Conservation (phyloP, 2,888 invertebrate genomes). For the Agrypnus murinus region DNA sequence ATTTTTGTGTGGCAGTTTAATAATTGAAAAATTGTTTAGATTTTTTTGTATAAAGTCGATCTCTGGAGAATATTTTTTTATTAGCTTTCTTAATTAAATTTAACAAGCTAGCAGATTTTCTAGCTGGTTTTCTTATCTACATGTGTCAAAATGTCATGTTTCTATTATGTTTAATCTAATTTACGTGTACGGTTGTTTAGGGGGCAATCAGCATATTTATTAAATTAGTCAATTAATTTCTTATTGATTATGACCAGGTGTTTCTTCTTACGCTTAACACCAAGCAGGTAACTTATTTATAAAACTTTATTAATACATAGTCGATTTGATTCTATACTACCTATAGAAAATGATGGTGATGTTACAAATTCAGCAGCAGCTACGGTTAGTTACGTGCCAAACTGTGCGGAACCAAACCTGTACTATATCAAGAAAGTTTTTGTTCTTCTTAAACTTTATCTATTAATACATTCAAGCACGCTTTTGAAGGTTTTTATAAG, state of each 20-base stretch:
- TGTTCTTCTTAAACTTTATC: conserved; percentile 27
- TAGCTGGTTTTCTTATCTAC: conserved; percentile 35
- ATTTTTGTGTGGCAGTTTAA: conserved; percentile 24
- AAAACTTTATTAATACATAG: conserved; percentile 9
- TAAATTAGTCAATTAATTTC: conserved; percentile 40
- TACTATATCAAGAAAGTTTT: conserved; percentile 8
- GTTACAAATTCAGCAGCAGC: conserved; percentile 41
- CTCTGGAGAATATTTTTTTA: conserved; percentile 22
- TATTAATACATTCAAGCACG: conserved; percentile 20
- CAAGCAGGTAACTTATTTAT: not conserved
- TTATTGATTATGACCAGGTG: conserved; percentile 16
- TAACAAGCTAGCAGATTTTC: conserved; percentile 35
- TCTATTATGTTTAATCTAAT: conserved; percentile 53
- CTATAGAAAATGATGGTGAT: conserved; percentile 15
- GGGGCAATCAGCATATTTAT: conserved; percentile 38
- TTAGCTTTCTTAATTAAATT: conserved; percentile 31
- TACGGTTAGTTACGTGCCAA: conserved; percentile 56
- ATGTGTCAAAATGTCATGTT: conserved; percentile 54
- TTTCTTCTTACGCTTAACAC: conserved; percentile 5
- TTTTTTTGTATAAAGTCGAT: conserved; percentile 20
- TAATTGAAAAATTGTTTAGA: conserved; percentile 28
- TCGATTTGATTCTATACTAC: conserved; percentile 8
- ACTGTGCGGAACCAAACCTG: conserved; percentile 54
- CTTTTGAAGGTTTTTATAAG: conserved; percentile 21
- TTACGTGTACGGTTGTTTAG: conserved; percentile 38